Base-by-base conservation (phyloP, 2,113 vertebrate species). In the Bucco capensis region DNA sequence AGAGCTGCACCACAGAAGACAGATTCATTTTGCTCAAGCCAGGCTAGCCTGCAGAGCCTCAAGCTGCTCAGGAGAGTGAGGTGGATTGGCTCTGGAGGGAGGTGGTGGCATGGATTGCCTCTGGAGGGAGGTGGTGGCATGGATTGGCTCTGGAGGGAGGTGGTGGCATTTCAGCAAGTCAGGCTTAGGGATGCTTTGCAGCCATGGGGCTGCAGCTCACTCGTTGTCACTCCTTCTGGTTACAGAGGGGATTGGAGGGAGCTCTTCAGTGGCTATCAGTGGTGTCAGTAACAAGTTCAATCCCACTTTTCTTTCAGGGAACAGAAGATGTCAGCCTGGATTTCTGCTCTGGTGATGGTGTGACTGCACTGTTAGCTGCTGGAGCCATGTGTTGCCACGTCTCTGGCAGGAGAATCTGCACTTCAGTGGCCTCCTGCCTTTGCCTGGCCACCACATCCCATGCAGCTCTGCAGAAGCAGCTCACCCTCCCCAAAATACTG, bases 41-140 rank as follows among this genome's bases (percentile, higher is more conserved):
- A 11, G 46, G 60, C 24, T 65, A 47, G 64, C 27, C 9, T 1
- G 69, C 3, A 0, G 27, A 12, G 24, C 77, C 50, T 1, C 5
- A 0, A 33, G 38, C 38, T 19, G 51, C 56, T 16, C 1, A 0
- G 14, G 50, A 72, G 0, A 0, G 4, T 4, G 62, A 14, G 1
- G 8, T 11, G 51, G 19, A 16, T 46, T 44, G 27, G 61, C 21
- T 47, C 10, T 12, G 2, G 35, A 22, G 49, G 1, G 37, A n/a
- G 35, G 35, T 2, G n/a, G n/a, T n/a, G n/a, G n/a, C n/a, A n/a
- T 11, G 51, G 19, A 16, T 46, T 44, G 27, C 57, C 21, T 47
- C 10, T 12, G 2, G 35, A 22, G 49, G 1, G 37, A n/a, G 35
- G 35, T 2, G n/a, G n/a, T n/a, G n/a, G n/a, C n/a, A n/a, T 11